Conservation (phyloP, 2,113 vertebrate genomes). For the Hyaena hyaena region DNA sequence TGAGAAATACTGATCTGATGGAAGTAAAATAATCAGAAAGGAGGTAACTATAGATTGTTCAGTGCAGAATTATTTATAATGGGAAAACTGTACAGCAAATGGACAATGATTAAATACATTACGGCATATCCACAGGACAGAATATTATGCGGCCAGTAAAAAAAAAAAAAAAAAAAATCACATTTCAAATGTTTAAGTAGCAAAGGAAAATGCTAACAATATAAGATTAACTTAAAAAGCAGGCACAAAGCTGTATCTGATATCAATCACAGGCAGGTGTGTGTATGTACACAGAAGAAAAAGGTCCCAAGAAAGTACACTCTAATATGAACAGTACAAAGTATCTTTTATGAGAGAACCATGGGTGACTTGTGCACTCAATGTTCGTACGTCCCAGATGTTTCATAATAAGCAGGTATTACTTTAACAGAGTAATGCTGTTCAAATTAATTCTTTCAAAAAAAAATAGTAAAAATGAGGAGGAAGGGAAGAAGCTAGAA, state of each 20-base stretch:
- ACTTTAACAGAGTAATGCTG: background rate
- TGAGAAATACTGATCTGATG: background rate
- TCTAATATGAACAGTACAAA: background rate
- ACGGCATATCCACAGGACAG: background rate
- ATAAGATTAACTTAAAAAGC: conserved; percentile 13
- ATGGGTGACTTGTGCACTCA: background rate
- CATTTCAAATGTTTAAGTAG: background rate
- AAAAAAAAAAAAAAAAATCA: background rate
- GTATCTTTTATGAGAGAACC: background rate
- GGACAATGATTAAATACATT: background rate
- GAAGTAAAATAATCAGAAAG: conserved; percentile 28
- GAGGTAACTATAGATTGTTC: background rate
- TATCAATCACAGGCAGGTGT: background rate
- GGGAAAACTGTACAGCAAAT: background rate
- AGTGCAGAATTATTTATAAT: background rate
- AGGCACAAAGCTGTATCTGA: background rate
- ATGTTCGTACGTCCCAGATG: background rate
- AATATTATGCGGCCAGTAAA: conserved; percentile 17
- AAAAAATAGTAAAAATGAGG: background rate
- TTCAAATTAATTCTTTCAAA: background rate
- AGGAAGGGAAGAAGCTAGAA: background rate
- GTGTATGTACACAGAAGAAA: background rate
- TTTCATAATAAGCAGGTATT: background rate
- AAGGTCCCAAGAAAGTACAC: background rate
- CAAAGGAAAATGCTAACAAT: conserved; percentile 35